Evolutionary conservation across 2,888 invertebrate genomes (phyloP), one percentile per base, ranked within the genome.

Genomic region (Parnassius apollo): DNA sequence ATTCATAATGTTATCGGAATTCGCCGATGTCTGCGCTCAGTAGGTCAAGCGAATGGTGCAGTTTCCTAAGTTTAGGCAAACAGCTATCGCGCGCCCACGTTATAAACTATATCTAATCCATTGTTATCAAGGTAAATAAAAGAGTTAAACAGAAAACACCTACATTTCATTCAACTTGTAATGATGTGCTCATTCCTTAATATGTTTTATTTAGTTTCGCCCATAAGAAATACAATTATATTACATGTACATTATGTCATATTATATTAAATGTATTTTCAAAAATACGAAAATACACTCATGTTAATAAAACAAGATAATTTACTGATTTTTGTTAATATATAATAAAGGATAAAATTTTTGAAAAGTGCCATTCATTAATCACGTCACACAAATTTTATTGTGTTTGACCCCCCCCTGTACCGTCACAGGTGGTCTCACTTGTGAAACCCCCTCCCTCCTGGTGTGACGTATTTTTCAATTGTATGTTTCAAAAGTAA

Each of bases 1-100:
- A 63, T 67, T 69, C 69, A 68, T 73, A 77, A 75, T 73, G 75
- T 69, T 72, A 75, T 72, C 71, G 77, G 78, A 77, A 82, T 81
- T 77, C 68, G 72, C 75, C 64, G 73, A 70, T 68, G 73, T 77
- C 74, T 76, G 76, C 67, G 65, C 61, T 46, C 51, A 63, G 63
- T 63, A 63, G 63, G 63, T 63, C 63, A 63, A 18, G 49, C 45
- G 50, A 63, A 49, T 50, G 35, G 50, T 55, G 54, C 59, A 59
- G 50, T 51, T 51, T 18, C 25, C 59, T 12, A 55, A 42, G 55
- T 22, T 50, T 42, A 59, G n/a, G 42, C 45, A 25, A 46, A 59
- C 50, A 35, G 42, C 51, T 44, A 63, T 50, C 55, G 42, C 22
- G 42, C 22, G 42, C 12, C 22, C 50, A 51, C 51, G 25, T 51